Conservation (phyloP, 37 sponge, comb jelly and placozoan species). For the Hexactinellida sp. region DNA sequence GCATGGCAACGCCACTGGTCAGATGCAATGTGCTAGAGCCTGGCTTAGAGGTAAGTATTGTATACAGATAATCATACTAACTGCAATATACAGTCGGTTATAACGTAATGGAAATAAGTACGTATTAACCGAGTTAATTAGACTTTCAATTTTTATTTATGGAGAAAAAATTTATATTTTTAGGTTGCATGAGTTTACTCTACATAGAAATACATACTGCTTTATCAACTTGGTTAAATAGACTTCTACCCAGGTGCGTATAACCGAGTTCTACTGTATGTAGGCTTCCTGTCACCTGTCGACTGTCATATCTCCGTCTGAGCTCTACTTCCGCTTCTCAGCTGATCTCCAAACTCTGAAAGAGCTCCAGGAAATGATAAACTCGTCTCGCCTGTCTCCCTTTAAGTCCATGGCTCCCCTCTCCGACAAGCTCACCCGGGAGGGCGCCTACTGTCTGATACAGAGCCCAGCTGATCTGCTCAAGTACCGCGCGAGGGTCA, state of each 20-base stretch:
- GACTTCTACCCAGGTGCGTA: not conserved
- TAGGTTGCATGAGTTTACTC: too few relatives aligned
- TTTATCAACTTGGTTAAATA: too few relatives aligned
- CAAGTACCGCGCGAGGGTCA: not conserved
- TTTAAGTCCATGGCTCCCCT: not conserved
- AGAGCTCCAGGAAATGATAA: not conserved
- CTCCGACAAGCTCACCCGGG: not conserved
- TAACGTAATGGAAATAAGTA: too few relatives aligned
- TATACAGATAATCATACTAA: too few relatives aligned
- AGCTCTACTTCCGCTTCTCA: not conserved
- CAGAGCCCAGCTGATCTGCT: not conserved
- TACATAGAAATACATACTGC: too few relatives aligned
- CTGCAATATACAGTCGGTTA: too few relatives aligned
- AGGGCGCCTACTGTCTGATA: constrained; percentile 5
- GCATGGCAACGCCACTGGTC: constrained; percentile 1
- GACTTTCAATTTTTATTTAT: too few relatives aligned
- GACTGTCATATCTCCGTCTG: not conserved
- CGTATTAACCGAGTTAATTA: too few relatives aligned
- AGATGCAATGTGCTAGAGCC: not conserved
- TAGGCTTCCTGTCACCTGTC: not conserved
- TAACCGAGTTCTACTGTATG: not conserved
- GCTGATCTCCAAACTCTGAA: not conserved
- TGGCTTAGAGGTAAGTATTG: not conserved
- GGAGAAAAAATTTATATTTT: too few relatives aligned
- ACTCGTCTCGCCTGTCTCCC: constrained; percentile 2